Conservation (phyloP, 2,888 invertebrate genomes). For the Conomelus anceps region DNA sequence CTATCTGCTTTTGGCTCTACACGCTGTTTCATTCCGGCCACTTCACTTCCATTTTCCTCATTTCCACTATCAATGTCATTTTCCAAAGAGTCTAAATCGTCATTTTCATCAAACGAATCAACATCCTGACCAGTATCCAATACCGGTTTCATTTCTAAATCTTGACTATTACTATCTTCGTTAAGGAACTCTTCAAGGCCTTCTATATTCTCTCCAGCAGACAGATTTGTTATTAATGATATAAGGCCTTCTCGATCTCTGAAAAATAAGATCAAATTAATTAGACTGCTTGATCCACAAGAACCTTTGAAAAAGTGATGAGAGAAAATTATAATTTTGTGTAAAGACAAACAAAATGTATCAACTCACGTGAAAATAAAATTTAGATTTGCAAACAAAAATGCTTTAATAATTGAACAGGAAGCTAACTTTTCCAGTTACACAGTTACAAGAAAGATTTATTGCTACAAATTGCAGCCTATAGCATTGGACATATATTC, state of each 20-base stretch:
- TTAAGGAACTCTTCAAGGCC: conserved; percentile 51
- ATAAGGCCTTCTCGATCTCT: conserved; percentile 77
- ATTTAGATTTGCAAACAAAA: too few relatives aligned
- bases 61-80: conserved; percentile 20
- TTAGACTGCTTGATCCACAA: not conserved
- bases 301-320: not conserved
- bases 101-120: conserved; percentile 25
- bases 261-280: conserved; percentile 36
- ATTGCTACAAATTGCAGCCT: too few relatives aligned
- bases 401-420: too few relatives aligned
- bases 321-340: too few relatives aligned
- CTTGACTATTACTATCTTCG: conserved; percentile 58
- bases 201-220: conserved; percentile 53
- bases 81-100: conserved; percentile 20
- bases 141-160: conserved; percentile 45
- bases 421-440: too few relatives aligned
- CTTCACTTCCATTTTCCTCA: conserved; percentile 22
- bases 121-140: conserved; percentile 47
- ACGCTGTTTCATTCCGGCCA: not conserved
- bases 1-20: not conserved
- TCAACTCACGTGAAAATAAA: too few relatives aligned
- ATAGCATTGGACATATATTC: too few relatives aligned
- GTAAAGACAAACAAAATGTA: too few relatives aligned
- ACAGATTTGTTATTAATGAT: conserved; percentile 66
- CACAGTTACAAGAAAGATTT: too few relatives aligned